These are phyloP conservation scores for Lasioglossum villosulum DNA, from an alignment of 2,888 invertebrate species.

Conservation along the genomic window DNA sequence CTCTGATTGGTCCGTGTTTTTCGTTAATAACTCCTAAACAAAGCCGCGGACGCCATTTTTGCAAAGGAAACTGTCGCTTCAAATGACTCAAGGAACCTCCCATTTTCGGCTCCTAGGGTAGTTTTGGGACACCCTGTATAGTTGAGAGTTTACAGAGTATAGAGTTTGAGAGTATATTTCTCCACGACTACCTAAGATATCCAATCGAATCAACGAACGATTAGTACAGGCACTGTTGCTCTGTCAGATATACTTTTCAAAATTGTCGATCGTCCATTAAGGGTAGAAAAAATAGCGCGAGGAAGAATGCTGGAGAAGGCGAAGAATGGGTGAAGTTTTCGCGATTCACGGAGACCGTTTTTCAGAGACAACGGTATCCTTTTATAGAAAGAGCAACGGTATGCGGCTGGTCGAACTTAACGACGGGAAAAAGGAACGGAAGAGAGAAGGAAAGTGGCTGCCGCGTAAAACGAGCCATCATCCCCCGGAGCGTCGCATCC, in stretches of 20 bases:
- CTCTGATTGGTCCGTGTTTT: no score
- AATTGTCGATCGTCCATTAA: background rate
- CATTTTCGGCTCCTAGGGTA: no score
- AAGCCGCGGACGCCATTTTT: no score
- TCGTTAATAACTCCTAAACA: no score
- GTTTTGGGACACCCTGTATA: no score
- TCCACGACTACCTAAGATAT: background rate
- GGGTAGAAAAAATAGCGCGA: background rate
- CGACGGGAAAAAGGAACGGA: conserved; percentile 37
- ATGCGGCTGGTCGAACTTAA: conserved; percentile 53
- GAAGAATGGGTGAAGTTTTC: background rate
- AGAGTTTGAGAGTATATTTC: background rate
- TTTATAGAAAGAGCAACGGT: conserved; percentile 39
- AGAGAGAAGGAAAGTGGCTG: conserved; percentile 59
- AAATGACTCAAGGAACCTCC: no score
- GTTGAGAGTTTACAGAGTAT: no score
- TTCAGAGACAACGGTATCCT: conserved; percentile 17
- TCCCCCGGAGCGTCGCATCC: conserved; percentile 72
- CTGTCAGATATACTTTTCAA: background rate
- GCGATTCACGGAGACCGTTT: conserved; percentile 29
- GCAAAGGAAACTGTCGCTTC: no score
- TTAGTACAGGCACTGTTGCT: background rate
- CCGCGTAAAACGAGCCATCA: conserved; percentile 71
- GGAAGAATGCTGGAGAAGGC: background rate
- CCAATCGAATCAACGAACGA: background rate